Evolutionary conservation across 92 coral and sea anemone species (phyloP).

Genomic region (Bergia puertoricense): DNA sequence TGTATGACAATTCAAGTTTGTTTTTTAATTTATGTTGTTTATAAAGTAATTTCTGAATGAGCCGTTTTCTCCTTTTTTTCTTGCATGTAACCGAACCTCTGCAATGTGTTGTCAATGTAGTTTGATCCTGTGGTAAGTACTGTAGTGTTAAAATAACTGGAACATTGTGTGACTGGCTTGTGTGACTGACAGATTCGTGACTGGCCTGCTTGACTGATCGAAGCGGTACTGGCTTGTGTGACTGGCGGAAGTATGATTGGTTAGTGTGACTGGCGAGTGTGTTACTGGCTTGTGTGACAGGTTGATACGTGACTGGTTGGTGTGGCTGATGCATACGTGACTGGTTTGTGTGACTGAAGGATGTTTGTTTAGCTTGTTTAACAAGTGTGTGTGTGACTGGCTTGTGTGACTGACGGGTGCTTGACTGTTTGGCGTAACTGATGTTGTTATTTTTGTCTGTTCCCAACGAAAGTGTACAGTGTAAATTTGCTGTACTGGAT

Average conservation of each 20-base stretch:
- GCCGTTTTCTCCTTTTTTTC: not conserved
- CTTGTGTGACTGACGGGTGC: too few relatives aligned
- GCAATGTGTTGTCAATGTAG: not conserved
- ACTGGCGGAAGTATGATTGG: not conserved
- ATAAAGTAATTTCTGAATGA: not conserved
- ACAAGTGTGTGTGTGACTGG: too few relatives aligned
- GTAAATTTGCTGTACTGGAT: too few relatives aligned
- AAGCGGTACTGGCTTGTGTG: not conserved
- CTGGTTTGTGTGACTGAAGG: too few relatives aligned
- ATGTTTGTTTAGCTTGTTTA: too few relatives aligned
- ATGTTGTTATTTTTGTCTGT: too few relatives aligned
- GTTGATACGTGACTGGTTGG: too few relatives aligned
- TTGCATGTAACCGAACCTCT: not conserved
- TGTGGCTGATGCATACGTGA: too few relatives aligned
- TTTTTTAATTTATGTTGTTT: not conserved
- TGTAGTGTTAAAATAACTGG: not conserved
- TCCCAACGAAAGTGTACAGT: too few relatives aligned
- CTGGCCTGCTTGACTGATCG: not conserved
- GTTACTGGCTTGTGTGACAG: too few relatives aligned
- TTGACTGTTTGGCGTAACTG: too few relatives aligned
- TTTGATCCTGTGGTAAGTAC: constrained; percentile 33
- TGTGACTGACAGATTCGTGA: not conserved
- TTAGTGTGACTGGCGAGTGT: not conserved
- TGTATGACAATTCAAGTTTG: too few relatives aligned
- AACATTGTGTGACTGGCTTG: not conserved